phyloP scores from a whole-genome alignment of 2,797 vertebrate species.

The Sciurus vulgaris region DNA sequence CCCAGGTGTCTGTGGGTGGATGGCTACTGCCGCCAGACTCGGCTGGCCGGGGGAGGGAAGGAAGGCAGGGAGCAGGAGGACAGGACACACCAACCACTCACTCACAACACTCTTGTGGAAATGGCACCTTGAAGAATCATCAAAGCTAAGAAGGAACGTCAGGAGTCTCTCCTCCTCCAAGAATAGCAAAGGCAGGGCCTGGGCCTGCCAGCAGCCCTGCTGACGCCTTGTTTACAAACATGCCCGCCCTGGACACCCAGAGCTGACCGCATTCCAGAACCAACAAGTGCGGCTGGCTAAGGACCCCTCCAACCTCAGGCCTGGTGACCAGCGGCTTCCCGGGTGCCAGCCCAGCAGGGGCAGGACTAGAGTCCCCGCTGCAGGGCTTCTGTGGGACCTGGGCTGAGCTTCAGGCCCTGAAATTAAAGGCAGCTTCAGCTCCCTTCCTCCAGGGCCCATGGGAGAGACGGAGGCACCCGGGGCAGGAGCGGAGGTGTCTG shows the following conservation, averaged over 20 bases:
- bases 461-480: not conserved
- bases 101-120: not conserved
- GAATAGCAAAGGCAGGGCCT: not conserved
- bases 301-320: not conserved
- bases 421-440: not conserved
- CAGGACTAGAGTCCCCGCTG: not conserved
- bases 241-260: not conserved
- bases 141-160: not conserved
- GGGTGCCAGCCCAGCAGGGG: not conserved
- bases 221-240: not conserved
- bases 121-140: not conserved
- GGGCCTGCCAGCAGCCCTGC: not conserved
- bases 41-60: not conserved
- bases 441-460: not conserved
- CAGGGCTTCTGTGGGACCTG: not conserved
- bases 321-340: not conserved
- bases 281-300: conserved; percentile 48
- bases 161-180: not conserved
- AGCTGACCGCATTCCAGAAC: not conserved
- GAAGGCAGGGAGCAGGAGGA: not conserved
- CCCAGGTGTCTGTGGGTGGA: no score
- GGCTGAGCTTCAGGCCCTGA: not conserved
- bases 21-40: not conserved
- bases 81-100: not conserved
- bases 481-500: not conserved